Conservation (phyloP, 2,797 vertebrate species). For the Anguilla obscura region DNA sequence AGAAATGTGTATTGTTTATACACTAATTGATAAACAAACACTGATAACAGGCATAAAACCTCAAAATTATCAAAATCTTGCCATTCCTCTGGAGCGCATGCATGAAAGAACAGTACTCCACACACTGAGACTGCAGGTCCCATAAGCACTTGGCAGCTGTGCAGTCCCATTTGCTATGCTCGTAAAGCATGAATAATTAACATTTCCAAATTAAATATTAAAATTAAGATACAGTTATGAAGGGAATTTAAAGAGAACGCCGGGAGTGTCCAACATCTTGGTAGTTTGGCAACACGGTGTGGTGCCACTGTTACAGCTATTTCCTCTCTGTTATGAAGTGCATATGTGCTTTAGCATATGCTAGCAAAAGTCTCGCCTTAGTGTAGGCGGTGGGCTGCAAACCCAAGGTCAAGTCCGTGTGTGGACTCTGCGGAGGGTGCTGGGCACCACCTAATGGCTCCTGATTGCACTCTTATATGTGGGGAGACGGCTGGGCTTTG, state of each 20-base stretch:
- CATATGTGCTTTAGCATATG: not conserved
- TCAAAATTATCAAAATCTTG: not conserved
- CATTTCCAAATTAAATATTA: slow-evolving; percentile 26
- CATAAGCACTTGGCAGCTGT: not conserved
- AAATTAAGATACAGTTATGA: slow-evolving; percentile 22
- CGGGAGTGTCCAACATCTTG: not conserved
- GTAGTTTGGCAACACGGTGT: slow-evolving; percentile 10
- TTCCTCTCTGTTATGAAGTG: not conserved
- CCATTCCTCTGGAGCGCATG: slow-evolving; percentile 10
- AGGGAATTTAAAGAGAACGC: not conserved
- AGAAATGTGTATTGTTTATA: not conserved
- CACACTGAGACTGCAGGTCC: not conserved
- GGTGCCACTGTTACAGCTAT: not conserved
- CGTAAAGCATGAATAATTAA: slow-evolving; percentile 30
- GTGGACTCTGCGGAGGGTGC: not conserved
- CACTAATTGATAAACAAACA: not conserved
- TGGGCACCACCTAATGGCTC: not conserved
- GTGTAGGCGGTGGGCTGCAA: not conserved
- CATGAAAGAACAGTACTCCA: not conserved
- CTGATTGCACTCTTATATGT: not conserved
- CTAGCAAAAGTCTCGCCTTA: not conserved
- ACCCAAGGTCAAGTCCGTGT: not conserved
- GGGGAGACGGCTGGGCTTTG: not conserved
- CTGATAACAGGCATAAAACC: slow-evolving; percentile 9
- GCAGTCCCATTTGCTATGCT: not conserved